Conservation (phyloP, 2,888 invertebrate species). For the Octonoba sinensis region DNA sequence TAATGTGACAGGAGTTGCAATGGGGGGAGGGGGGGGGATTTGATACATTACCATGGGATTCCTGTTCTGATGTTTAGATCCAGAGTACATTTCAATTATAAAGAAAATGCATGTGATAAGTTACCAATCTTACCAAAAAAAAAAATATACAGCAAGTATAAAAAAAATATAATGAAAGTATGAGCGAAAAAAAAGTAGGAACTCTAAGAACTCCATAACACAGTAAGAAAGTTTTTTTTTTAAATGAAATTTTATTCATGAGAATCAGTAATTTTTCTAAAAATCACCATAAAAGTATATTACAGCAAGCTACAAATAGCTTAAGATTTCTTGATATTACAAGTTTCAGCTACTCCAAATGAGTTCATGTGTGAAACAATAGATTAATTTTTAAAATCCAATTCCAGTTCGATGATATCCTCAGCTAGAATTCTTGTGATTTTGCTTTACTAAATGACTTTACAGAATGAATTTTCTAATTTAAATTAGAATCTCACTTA, state of each 20-base stretch:
- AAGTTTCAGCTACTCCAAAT: conserved; percentile 14
- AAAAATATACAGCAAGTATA: no score
- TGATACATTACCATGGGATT: no score
- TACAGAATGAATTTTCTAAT: background rate
- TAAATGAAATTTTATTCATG: conserved; percentile 44
- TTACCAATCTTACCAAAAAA: no score
- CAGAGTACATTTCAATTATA: no score
- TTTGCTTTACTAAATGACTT: background rate
- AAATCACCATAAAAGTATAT: conserved; percentile 56
- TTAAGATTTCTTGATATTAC: conserved; percentile 21
- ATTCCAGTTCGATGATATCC: conserved; percentile 6
- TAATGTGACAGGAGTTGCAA: no score
- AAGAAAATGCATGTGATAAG: no score
- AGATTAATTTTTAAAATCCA: conserved; percentile 6
- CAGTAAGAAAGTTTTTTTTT: conserved; percentile 17
- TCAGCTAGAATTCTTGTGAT: conserved; percentile 9
- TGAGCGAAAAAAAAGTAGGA: no score
- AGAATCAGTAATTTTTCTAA: conserved; percentile 47
- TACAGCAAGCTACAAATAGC: conserved; percentile 54
- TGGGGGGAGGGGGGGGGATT: no score
- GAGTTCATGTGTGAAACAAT: conserved; percentile 4
- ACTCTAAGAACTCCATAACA: background rate
- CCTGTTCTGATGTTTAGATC: no score
- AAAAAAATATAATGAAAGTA: no score
- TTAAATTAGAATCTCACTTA: background rate